Conservation (phyloP, 2,888 invertebrate genomes). For the Morinoia aosen region DNA sequence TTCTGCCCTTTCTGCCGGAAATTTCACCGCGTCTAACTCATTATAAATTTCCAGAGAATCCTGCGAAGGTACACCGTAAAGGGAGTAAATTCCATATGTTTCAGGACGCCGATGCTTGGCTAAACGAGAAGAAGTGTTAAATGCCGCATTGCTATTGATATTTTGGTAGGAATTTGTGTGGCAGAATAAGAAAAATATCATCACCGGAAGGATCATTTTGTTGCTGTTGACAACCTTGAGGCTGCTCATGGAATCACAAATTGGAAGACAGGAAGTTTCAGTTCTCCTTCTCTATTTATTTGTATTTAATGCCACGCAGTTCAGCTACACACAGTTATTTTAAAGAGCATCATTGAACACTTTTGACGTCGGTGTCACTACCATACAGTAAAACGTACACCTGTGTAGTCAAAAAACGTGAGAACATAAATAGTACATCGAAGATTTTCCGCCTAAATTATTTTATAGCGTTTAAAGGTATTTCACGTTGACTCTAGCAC, state of each 20-base stretch:
- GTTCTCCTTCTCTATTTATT: neutral
- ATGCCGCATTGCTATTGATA: neutral
- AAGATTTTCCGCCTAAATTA: too few relatives aligned
- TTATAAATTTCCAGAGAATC: neutral
- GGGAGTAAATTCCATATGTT: neutral
- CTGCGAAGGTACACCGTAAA: neutral
- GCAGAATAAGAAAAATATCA: neutral
- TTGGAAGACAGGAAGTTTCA: neutral
- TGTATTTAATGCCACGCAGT: neutral
- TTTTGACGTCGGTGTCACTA: neutral
- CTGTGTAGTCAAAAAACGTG: too few relatives aligned
- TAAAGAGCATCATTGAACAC: neutral
- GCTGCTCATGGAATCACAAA: neutral
- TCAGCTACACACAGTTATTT: neutral
- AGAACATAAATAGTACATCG: too few relatives aligned
- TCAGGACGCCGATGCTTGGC: neutral
- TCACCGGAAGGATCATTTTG: neutral
- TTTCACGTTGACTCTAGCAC: too few relatives aligned
- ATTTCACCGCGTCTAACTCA: neutral
- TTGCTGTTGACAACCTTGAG: neutral
- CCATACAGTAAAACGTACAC: neutral
- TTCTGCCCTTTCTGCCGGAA: neutral
- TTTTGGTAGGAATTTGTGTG: neutral
- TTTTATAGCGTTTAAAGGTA: too few relatives aligned
- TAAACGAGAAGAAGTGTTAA: neutral